Percentiles rank a stretch among this genome's conserved stretches.
These are phyloP conservation scores for Nyctalus aviator DNA, from an alignment of 2,797 vertebrate genomes.

Conservation along the genomic window DNA sequence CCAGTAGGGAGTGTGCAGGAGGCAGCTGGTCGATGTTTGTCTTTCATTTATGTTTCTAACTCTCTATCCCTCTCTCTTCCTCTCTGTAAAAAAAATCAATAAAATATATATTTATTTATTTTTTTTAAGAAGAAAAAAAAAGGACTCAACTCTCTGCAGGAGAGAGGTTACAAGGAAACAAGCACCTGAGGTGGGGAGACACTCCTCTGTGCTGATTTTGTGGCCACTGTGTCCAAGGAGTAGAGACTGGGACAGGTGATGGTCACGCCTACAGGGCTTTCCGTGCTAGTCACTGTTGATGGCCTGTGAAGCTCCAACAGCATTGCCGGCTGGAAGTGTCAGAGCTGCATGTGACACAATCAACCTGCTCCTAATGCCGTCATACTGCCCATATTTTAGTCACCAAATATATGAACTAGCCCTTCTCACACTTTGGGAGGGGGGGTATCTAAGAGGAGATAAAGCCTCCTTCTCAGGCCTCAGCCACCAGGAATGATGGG, in stretches of 20 bases:
- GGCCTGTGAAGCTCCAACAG: background rate
- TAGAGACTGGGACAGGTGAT: background rate
- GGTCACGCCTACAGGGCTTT: background rate
- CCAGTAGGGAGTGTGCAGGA: no score
- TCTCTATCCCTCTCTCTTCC: no score
- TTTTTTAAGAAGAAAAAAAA: background rate
- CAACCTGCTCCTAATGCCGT: background rate
- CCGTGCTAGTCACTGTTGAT: background rate
- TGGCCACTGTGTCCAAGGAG: background rate
- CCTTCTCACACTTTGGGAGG: no score
- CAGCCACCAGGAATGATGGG: background rate
- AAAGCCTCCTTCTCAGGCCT: background rate
- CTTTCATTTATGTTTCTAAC: no score
- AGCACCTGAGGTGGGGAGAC: background rate
- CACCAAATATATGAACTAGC: background rate
- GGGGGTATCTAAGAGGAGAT: background rate
- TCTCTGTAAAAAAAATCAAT: no score
- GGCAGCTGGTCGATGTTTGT: no score
- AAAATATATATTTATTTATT: no score
- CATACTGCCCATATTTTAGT: background rate
- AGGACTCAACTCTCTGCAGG: background rate
- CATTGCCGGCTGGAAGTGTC: no score
- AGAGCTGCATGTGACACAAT: background rate
- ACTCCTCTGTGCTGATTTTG: background rate
- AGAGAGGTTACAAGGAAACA: background rate